phyloP scores from a whole-genome alignment of 2,113 vertebrate genomes.

The Microtus ochrogaster region DNA sequence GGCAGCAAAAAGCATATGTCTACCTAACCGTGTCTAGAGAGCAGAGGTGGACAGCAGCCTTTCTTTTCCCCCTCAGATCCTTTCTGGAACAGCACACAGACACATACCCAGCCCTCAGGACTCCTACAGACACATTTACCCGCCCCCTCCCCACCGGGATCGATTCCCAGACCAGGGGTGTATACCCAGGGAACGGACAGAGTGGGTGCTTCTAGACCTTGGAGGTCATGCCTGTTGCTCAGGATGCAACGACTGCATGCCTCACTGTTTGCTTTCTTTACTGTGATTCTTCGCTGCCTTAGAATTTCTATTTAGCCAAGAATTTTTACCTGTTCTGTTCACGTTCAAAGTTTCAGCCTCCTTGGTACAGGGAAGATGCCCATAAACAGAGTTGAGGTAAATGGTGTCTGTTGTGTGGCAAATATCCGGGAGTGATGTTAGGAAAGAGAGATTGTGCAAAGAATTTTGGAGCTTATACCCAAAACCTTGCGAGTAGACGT shows the following conservation, averaged over 20 bases:
- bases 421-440: background rate
- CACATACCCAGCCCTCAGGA: too few species aligned
- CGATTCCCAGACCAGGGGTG: background rate
- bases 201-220: background rate
- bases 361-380: background rate
- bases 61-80: fast-evolving
- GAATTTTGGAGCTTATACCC: background rate
- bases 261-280: background rate
- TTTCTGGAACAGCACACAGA: background rate
- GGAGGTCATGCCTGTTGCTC: background rate
- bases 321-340: background rate
- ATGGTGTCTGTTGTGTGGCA: background rate
- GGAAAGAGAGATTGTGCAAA: background rate
- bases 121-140: too few species aligned
- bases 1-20: background rate
- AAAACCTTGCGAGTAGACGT: background rate
- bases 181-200: background rate
- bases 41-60: background rate
- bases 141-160: too few species aligned
- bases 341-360: background rate
- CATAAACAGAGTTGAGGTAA: background rate
- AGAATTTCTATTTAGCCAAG: background rate
- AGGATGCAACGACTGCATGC: too few species aligned
- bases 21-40: background rate
- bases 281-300: background rate